Base-by-base conservation (phyloP, 2,888 invertebrate species). In the Drosophila neotestacea region DNA sequence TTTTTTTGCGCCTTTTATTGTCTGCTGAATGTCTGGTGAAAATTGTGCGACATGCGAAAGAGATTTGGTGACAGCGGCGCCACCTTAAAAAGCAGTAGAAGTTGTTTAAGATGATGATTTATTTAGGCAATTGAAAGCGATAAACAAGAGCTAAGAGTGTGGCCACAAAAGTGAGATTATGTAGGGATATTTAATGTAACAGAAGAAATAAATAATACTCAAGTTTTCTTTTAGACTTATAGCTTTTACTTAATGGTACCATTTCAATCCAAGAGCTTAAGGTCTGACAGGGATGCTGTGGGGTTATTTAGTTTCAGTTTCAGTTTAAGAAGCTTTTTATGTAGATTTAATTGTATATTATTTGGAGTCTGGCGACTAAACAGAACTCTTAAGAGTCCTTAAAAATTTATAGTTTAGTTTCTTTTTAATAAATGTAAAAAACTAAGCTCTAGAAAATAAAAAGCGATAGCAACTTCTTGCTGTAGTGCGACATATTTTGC, bases 21-120 rank as follows among this genome's bases (percentile, higher is more conserved):
- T 85, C 88, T 85, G 70, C 72, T 55, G 52, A 52, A 70, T 88
- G 86, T 88, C 86, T 85, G 88, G 74, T 60, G 79, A 75, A 88
- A 88, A 75, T 73, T 70, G 81, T 77, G 65, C 79, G 76, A 73
- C 73, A 76, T 73, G 73, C 76, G 78, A 76, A 76, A 73, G 69
- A 73, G 76, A 85, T 81, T 87, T 87, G 73, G 82, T 77, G 85
- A 85, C 87, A 85, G 69, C 56, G 72, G 73, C 70, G 76, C 79
- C 82, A 79, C 58, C 69, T 70, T 30, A 77, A 54, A 54, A 32
- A 34, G 56, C 55, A 55, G 16, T 58, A 54, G 65, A 62, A 62
- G 46, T 62, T 48, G 55, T 22, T 51, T 30, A 70, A 54, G 61
- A 76, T 34, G 41, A 77, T 72, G 60, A 77, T 75, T 72, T 75